These are phyloP conservation scores for Cephus spinipes DNA, from an alignment of 2,888 invertebrate genomes.

Conservation along the genomic window DNA sequence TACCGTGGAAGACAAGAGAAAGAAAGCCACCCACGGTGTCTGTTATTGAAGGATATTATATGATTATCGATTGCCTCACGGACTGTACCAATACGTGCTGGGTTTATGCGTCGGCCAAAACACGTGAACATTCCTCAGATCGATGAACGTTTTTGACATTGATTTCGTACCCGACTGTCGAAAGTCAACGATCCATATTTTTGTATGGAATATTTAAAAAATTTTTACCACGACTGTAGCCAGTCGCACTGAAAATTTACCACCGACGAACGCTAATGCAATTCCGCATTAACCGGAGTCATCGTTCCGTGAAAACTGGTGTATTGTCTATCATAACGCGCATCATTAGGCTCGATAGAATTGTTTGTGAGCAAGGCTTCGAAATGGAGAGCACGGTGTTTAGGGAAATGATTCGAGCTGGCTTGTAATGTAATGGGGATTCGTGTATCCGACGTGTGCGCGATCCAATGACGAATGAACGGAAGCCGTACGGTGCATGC, in stretches of 20 bases:
- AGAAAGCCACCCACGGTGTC: conserved; percentile 63
- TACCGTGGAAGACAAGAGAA: conserved; percentile 44
- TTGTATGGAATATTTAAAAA: too few species aligned
- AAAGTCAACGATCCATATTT: background rate
- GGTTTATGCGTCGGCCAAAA: conserved; percentile 30
- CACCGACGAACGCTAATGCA: background rate
- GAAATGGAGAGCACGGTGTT: background rate
- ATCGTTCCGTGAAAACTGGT: background rate
- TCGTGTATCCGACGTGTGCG: background rate
- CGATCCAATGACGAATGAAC: background rate
- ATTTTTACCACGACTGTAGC: background rate
- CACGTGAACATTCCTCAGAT: background rate
- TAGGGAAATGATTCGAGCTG: background rate
- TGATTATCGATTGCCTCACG: conserved; percentile 63
- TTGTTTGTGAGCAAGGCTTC: background rate
- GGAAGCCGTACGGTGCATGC: background rate
- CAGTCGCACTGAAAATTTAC: background rate
- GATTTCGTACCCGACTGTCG: background rate
- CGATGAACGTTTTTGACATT: background rate
- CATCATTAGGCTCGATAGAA: background rate
- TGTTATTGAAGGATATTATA: conserved; percentile 64
- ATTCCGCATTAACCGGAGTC: background rate
- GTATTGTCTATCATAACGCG: background rate
- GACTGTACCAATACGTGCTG: conserved; percentile 41
- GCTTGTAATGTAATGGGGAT: background rate